Base-by-base conservation (phyloP, 1,140 invertebrate species). In the Riptortus pedestris region DNA sequence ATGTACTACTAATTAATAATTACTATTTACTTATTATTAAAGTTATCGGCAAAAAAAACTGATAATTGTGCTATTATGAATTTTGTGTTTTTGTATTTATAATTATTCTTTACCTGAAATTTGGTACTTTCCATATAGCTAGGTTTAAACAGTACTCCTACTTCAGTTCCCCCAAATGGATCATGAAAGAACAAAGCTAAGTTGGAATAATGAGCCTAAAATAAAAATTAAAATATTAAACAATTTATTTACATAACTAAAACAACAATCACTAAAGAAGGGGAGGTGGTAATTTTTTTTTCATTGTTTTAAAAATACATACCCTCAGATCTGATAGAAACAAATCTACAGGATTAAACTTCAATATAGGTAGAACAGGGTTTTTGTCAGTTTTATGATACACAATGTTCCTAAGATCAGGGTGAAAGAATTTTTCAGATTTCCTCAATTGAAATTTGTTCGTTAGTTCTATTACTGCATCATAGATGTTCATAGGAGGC, bases 141-240 rank as follows among this genome's bases (percentile, higher is more conserved):
- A 7, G 90, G 89, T 73, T 87, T 91, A 80, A 92, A 88, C 16
- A 93, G 73, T 59, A 95, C 85, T 9, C 82, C 89, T 66, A 97
- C 86, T 9, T 83, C 74, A 65, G 81, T 79, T 27, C 91, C 91
- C 22, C 92, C 92, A 77, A 86, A 91, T 0, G 78, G 76, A 74
- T 96, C 88, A 73, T 93, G 83, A 73, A 96, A 94, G 73, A 96
- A 96, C 28, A 92, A 72, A 1, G 89, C 91, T 70, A 84, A 84
- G 29, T 92, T 82, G 3, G 79, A 79, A 74, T 88, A 96, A 60
- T 81, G 80, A 60, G 78, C 77, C 87, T 91, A 80, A 81, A 66
- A 60, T 38, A 63, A 67, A 33, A 57, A 60, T 28, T 33, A 58
- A 55, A 12, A 66, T 12, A 26, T 61, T 3, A 48, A 48, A 18